A percentile compares a stretch with the other conserved stretches of the same genome.
These are phyloP conservation scores for Cavia porcellus DNA, from an alignment of 2,113 vertebrate species.

Conservation along the genomic window DNA sequence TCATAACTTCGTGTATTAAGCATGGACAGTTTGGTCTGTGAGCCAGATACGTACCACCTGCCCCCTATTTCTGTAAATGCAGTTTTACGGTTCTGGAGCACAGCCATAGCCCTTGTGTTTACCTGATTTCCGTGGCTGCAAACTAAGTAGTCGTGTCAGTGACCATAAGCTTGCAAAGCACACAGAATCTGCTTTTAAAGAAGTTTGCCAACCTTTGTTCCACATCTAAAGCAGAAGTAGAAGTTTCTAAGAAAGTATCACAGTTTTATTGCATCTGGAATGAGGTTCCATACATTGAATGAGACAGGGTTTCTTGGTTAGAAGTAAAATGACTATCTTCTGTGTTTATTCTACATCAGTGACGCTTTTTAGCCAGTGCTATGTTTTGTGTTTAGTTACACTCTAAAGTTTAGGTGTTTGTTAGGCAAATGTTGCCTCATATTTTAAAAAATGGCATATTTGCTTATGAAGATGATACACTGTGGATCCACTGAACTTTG, in stretches of 20 bases:
- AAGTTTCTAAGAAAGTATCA: not conserved
- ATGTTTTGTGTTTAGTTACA: not conserved
- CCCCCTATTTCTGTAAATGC: not conserved
- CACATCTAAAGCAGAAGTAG: not conserved
- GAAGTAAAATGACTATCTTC: not conserved
- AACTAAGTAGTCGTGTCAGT: not conserved
- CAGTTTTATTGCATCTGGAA: slow-evolving; percentile 32
- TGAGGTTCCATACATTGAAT: slow-evolving; percentile 16
- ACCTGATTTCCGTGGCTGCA: slow-evolving; percentile 16
- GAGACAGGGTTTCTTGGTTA: not conserved
- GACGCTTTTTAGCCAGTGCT: not conserved
- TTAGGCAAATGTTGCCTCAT: slow-evolving; percentile 49
- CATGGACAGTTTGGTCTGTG: not conserved
- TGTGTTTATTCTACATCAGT: not conserved
- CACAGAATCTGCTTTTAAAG: slow-evolving; percentile 45
- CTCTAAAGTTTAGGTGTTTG: not conserved
- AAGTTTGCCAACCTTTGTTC: not conserved
- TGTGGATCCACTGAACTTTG: not conserved
- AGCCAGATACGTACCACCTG: not conserved
- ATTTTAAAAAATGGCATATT: slow-evolving; percentile 23
- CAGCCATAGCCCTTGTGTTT: not conserved
- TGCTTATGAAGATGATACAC: slow-evolving; percentile 36
- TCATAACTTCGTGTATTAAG: not conserved
- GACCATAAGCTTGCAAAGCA: not conserved
- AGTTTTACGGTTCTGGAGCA: not conserved